Evolutionary conservation across 2,797 vertebrate genomes (phyloP).

Genomic region (Moxostoma hubbsi): DNA sequence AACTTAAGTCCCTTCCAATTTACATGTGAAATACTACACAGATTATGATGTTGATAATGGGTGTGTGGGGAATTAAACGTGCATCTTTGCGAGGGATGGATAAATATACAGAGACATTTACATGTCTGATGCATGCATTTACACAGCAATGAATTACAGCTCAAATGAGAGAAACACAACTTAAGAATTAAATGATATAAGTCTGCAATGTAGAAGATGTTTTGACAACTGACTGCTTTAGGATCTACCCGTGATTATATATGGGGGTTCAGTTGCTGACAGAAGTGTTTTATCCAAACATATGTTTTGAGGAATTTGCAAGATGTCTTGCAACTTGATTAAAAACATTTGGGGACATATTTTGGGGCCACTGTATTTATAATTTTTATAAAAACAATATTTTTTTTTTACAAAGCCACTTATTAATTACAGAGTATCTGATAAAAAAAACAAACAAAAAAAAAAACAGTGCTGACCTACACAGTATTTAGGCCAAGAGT

Average conservation of each 20-base stretch:
- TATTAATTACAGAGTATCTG: background rate
- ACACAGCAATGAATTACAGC: background rate
- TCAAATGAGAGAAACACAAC: background rate
- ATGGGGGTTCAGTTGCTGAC: too few species aligned
- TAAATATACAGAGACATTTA: constrained; percentile 22
- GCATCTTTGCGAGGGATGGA: background rate
- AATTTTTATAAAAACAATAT: too few species aligned
- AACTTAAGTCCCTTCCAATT: constrained; percentile 1
- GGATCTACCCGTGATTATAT: too few species aligned
- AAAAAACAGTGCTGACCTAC: background rate
- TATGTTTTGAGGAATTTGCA: too few species aligned
- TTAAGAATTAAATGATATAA: background rate
- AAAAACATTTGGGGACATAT: too few species aligned
- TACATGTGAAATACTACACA: background rate
- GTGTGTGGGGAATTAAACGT: background rate
- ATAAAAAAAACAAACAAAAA: too few species aligned
- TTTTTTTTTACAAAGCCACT: background rate
- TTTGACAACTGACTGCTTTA: too few species aligned
- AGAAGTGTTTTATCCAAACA: too few species aligned
- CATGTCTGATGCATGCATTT: constrained; percentile 10
- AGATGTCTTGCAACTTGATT: too few species aligned
- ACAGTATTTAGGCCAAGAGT: constrained; percentile 3
- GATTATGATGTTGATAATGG: constrained; percentile 13
- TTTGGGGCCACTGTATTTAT: too few species aligned
- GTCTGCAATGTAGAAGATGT: background rate